Base-by-base conservation (phyloP, 2,888 invertebrate genomes). In the Cecidostiba fungosa region DNA sequence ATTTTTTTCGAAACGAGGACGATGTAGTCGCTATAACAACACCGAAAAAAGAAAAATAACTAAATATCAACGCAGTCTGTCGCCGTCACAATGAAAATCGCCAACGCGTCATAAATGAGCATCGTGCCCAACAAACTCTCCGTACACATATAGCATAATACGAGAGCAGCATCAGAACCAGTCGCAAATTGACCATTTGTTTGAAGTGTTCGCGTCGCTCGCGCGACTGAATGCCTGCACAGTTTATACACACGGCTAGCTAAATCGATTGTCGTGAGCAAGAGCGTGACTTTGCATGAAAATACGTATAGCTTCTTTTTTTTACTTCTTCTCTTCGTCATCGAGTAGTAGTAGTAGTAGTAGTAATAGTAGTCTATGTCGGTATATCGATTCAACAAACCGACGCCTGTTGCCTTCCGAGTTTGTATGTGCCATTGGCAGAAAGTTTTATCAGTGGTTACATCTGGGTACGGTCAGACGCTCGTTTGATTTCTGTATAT, bases 111-210 rank as follows among this genome's bases (percentile, higher is more conserved):
- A 62, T n/a, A 23, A 23, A 23, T 6, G 4, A 10, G 3, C 26
- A 14, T 59, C 59, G n/a, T 8, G 10, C 6, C 19, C 69, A 39
- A 43, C 72, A 39, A 39, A 39, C 36, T 36, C 54, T 36, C 36
- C 54, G 54, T 80, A 26, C 32, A 12, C 8, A 19, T 39, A 16
- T 29, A 29, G 36, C 10, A 59, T 50, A 47, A 19, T 19, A 50
- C 0, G 4, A 59, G n/a, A 54, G 23, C 4, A 8, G n/a, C 8
- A 59, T 16, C 54, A 59, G 54, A 84, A 84, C 70, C 59, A 59
- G 70, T 26, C 39, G 50, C 47, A 70, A 70, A 85, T 85, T 80
- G 84, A 70, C 59, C 80, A 43, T 85, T 80, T 76, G 77, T 85
- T 80, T 47, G 32, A 43, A 84, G 70, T 23, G 39, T 43, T 23